A percentile compares a stretch with the other conserved stretches of the same genome.
Evolutionary conservation across 2,113 vertebrate species (phyloP).

Genomic region (Excalfactoria chinensis): DNA sequence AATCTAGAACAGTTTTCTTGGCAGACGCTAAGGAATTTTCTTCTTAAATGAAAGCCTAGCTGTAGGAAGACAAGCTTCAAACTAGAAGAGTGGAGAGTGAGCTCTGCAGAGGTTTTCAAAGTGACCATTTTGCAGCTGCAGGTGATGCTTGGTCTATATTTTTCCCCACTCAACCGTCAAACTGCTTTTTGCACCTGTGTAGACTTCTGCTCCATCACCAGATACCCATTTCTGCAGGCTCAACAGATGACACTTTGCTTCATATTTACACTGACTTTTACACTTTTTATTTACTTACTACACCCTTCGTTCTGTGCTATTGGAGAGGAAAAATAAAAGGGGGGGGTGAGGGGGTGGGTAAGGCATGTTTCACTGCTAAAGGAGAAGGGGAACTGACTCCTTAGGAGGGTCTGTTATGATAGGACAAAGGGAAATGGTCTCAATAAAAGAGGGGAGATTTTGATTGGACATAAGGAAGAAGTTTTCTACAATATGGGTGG

Average conservation of each 20-base stretch:
- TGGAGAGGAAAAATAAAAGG: not conserved
- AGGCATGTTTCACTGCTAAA: not conserved
- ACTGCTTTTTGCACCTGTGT: conserved; percentile 4
- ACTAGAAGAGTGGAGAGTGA: not conserved
- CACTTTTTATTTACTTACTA: not conserved
- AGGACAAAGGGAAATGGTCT: too few relatives aligned
- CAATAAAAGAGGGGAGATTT: too few relatives aligned
- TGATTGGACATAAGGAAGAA: too few relatives aligned
- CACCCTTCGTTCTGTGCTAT: not conserved
- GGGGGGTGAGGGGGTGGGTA: too few relatives aligned
- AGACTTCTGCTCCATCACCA: not conserved
- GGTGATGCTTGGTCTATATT: not conserved
- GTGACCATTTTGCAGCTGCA: not conserved
- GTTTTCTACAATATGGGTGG: too few relatives aligned
- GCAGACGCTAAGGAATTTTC: not conserved
- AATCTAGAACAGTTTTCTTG: not conserved
- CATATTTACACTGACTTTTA: not conserved
- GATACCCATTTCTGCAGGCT: not conserved
- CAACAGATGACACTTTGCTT: not conserved
- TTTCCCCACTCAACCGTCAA: not conserved
- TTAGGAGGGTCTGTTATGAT: too few relatives aligned
- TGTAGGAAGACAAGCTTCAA: not conserved
- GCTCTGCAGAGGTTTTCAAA: not conserved
- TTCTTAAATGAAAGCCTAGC: not conserved
- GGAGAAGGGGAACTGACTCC: too few relatives aligned